Percentiles rank a stretch among this genome's conserved stretches.
Conservation (phyloP, 2,888 invertebrate species). For the Cryptocheilus praepositus region DNA sequence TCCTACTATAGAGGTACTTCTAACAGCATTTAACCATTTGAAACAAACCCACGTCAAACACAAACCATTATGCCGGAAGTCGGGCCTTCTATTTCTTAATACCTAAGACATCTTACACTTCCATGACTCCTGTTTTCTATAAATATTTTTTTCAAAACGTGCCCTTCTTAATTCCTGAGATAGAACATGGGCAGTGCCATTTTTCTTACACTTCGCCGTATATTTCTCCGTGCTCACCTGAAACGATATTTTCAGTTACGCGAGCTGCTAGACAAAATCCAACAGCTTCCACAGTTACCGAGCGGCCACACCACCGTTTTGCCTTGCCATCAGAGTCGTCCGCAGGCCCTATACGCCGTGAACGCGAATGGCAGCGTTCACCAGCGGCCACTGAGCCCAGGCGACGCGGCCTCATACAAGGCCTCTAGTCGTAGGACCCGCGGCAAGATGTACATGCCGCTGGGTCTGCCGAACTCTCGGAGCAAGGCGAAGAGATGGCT, state of each 20-base stretch:
- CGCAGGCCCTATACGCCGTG: conserved; percentile 61
- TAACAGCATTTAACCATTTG: not conserved
- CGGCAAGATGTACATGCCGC: conserved; percentile 75
- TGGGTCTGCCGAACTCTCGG: conserved; percentile 69
- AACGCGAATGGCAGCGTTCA: conserved; percentile 58
- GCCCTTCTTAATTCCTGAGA: no score
- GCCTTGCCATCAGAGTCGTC: conserved; percentile 58
- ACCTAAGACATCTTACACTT: no score
- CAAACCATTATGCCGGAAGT: no score
- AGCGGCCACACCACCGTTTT: conserved; percentile 55
- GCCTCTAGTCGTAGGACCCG: conserved; percentile 61
- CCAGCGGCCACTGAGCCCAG: conserved; percentile 59
- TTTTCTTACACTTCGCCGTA: no score
- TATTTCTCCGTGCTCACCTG: no score
- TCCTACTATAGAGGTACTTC: conserved; percentile 82
- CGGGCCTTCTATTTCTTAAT: no score
- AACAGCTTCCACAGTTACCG: conserved; percentile 79
- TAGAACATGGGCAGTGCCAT: no score
- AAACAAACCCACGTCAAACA: not conserved
- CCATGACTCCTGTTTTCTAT: no score
- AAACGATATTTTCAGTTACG: conserved; percentile 68
- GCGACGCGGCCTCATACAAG: conserved; percentile 63
- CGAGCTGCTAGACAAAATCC: conserved; percentile 84
- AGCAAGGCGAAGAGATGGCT: conserved; percentile 77
- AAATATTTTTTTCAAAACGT: no score